These are phyloP conservation scores for Drosophila ustulata DNA, from an alignment of 2,888 invertebrate species.

Conservation along the genomic window DNA sequence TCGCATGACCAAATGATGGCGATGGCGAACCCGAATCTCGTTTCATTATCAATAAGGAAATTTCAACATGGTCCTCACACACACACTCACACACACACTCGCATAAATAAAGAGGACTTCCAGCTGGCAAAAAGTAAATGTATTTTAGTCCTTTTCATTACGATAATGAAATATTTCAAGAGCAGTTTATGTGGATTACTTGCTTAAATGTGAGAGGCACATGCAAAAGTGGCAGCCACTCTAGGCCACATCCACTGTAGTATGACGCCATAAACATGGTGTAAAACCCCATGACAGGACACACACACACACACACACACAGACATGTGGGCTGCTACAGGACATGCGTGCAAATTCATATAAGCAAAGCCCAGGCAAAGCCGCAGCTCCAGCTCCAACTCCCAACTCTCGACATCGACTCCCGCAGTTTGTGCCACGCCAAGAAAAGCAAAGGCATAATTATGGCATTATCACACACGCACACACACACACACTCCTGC, in stretches of 20 bases:
- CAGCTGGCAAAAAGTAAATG: constrained; percentile 64
- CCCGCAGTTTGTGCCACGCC: constrained; percentile 57
- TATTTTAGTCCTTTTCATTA: constrained; percentile 74
- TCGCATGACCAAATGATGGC: constrained; percentile 45
- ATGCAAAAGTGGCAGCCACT: constrained; percentile 67
- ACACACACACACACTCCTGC: constrained; percentile 26
- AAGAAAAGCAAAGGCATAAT: constrained; percentile 73
- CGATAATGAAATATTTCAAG: constrained; percentile 79
- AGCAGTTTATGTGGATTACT: constrained; percentile 79
- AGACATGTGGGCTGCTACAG: constrained; percentile 30
- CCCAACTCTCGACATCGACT: constrained; percentile 40
- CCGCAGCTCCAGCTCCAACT: constrained; percentile 58
- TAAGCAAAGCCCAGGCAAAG: constrained; percentile 57
- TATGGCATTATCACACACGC: constrained; percentile 75
- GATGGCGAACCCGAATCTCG: constrained; percentile 35
- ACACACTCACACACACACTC: constrained; percentile 6
- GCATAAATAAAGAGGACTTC: constrained; percentile 35
- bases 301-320: constrained; percentile 4
- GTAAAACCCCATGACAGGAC: constrained; percentile 60
- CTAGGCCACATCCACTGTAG: not conserved
- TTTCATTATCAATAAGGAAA: constrained; percentile 67
- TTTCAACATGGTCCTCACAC: constrained; percentile 18
- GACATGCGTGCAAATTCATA: constrained; percentile 74
- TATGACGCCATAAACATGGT: constrained; percentile 64
- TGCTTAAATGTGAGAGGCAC: constrained; percentile 66